A percentile compares a stretch with the other conserved stretches of the same genome.
These are phyloP conservation scores for Dysmachus trigonus DNA, from an alignment of 2,888 invertebrate genomes.

Conservation along the genomic window DNA sequence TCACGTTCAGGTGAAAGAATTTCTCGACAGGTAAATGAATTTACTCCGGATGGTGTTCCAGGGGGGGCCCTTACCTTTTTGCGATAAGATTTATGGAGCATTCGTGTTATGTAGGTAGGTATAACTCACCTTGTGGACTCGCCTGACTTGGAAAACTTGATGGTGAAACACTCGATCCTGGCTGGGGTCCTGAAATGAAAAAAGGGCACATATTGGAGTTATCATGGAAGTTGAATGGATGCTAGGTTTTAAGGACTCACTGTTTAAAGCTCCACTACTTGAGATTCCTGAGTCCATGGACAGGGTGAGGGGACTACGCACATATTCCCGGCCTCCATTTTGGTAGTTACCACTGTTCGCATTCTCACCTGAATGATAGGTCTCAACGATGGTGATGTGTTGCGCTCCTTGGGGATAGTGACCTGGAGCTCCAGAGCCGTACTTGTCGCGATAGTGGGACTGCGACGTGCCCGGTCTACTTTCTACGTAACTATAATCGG, in stretches of 20 bases:
- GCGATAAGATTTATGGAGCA: background rate
- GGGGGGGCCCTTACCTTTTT: background rate
- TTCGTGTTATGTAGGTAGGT: background rate
- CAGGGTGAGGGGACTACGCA: constrained; percentile 74
- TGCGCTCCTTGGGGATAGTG: constrained; percentile 49
- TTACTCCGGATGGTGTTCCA: constrained; percentile 5
- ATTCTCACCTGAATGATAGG: constrained; percentile 49
- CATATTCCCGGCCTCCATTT: constrained; percentile 51
- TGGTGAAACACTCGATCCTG: constrained; percentile 55
- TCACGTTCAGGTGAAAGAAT: constrained; percentile 35
- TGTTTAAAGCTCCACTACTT: constrained; percentile 55
- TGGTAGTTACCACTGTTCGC: constrained; percentile 42
- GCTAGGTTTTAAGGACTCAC: constrained; percentile 48
- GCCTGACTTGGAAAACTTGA: constrained; percentile 56
- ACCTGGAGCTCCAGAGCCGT: constrained; percentile 6
- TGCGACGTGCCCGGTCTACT: constrained; percentile 52
- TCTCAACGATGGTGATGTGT: constrained; percentile 48
- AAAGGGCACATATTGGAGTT: background rate
- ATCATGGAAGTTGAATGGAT: background rate
- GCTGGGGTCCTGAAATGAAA: constrained; percentile 52
- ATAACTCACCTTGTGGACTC: constrained; percentile 55
- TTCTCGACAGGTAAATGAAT: constrained; percentile 19
- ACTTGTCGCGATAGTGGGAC: constrained; percentile 50
- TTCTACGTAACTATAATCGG: constrained; percentile 46
- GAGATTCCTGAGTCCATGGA: constrained; percentile 93